Evolutionary conservation across 1,140 invertebrate genomes (phyloP).

Genomic region (Drosophila pruinosa): DNA sequence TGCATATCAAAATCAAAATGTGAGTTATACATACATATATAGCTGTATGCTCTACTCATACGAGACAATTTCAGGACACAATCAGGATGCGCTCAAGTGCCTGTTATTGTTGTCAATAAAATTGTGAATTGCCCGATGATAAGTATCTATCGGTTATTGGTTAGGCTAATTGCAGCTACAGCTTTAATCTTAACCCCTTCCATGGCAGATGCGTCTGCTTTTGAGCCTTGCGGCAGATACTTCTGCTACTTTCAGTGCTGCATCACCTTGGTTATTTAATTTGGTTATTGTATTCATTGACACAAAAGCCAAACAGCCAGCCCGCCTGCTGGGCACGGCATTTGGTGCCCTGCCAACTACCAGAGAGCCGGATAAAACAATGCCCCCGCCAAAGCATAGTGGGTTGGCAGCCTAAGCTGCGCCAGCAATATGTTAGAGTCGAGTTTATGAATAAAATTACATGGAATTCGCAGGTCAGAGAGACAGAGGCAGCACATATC

Average conservation of each 20-base stretch:
- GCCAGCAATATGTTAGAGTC: conserved; percentile 59
- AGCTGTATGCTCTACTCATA: background rate
- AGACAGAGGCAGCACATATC: conserved; percentile 50
- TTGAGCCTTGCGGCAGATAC: no score
- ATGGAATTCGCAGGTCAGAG: conserved; percentile 17
- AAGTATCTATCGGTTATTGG: conserved; percentile 65
- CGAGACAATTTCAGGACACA: conserved; percentile 26
- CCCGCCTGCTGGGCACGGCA: conserved; percentile 39
- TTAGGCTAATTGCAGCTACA: conserved; percentile 42
- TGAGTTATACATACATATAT: no score
- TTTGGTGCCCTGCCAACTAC: conserved; percentile 53
- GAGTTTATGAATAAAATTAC: conserved; percentile 79
- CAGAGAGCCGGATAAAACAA: conserved; percentile 51
- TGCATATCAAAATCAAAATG: conserved; percentile 60
- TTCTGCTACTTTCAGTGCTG: conserved; percentile 17
- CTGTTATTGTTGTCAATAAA: conserved; percentile 21
- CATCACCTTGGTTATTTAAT: conserved; percentile 80
- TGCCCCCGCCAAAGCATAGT: conserved; percentile 6
- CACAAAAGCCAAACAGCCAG: conserved; percentile 66
- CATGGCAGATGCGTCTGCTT: conserved; percentile 22
- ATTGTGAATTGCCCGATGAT: conserved; percentile 33
- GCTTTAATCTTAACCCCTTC: conserved; percentile 47
- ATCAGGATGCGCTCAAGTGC: conserved; percentile 26
- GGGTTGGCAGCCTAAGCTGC: conserved; percentile 23
- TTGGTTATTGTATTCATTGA: conserved; percentile 81